Percentiles rank a stretch among this genome's conserved stretches.
Conservation (phyloP, 2,888 invertebrate species). For the Andrena bucephala region DNA sequence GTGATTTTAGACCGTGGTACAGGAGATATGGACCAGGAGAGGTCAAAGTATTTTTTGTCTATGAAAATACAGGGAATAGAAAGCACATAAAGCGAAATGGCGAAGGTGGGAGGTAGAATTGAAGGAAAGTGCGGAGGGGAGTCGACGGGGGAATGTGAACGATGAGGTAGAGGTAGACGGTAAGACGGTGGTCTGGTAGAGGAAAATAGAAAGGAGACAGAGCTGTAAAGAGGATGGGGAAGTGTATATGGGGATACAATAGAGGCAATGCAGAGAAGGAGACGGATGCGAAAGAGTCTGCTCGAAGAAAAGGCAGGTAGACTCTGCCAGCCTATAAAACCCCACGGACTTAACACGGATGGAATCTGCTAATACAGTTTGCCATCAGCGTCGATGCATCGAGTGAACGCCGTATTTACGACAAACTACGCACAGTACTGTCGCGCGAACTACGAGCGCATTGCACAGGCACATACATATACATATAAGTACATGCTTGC, state of each 20-base stretch:
- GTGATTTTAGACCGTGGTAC: conserved; percentile 12
- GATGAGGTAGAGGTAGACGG: neutral
- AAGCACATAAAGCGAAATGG: conserved; percentile 26
- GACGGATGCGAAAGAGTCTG: conserved; percentile 46
- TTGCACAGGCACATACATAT: conserved; percentile 14
- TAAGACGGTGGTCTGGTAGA: neutral
- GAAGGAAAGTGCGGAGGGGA: neutral
- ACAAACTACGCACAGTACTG: neutral
- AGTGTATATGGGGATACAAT: conserved; percentile 37
- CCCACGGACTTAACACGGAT: conserved; percentile 44
- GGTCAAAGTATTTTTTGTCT: neutral
- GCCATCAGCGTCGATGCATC: conserved; percentile 43
- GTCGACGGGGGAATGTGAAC: conserved; percentile 1
- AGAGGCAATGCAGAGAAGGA: conserved; percentile 34
- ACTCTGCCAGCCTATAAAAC: conserved; percentile 51
- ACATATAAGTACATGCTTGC: too few species aligned
- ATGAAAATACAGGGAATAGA: neutral
- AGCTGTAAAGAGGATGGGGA: conserved; percentile 15
- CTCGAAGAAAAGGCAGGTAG: conserved; percentile 56
- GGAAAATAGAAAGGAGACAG: conserved; percentile 1
- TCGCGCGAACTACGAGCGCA: conserved; percentile 29
- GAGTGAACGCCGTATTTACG: conserved; percentile 21
- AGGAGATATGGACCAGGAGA: conserved; percentile 7
- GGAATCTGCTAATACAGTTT: conserved; percentile 38
- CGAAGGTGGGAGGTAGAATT: conserved; percentile 5